Evolutionary conservation across 1,140 invertebrate species (phyloP), one percentile per base, ranked within the genome.

Genomic region (Drosophila elegans): DNA sequence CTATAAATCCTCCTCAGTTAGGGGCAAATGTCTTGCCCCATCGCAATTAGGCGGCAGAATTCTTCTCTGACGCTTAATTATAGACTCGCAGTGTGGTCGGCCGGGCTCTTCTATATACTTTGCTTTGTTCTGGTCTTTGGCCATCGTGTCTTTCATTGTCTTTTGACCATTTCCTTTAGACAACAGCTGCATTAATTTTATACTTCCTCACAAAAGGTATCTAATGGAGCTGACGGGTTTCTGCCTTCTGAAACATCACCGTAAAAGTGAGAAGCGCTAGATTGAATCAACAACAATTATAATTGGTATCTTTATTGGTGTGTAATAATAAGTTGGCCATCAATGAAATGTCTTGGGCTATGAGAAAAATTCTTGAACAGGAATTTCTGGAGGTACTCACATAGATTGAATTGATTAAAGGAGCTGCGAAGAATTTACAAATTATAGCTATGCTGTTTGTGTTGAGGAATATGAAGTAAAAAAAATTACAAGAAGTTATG

Each of bases 41-140:
- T 62, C 63, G 74, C 83, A 80, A 86, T 86, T 86, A 86, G 83
- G 79, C 83, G 83, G 82, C 82, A 82, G 64, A 51, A 60, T 48
- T 49, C 62, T 55, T 46, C 63, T 62, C 27, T 10, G 67, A 36
- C 64, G 52, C 59, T 78, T 71, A 71, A 71, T 71, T 71, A 71
- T 71, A 71, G 64, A 41, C 74, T 53, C 42, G 10, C 12, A 38
- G 56, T 62, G 56, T 41, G 42, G 56, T 68, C 61, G 48, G 32
- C 6, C 41, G 57, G 42, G 48, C 16, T 59, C 42, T 46, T 66
- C 54, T 61, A 34, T 55, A 7, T 45, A 61, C 16, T 21, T 49
- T 46, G 32, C 55, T 74, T 62, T 78, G 66, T 78, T 80, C 59
- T 68, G 67, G 63, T 56, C 67, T 42, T 9, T 61, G 61, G 68